Evolutionary conservation across 2,113 vertebrate species (phyloP).

Genomic region (Oenanthe melanoleuca): DNA sequence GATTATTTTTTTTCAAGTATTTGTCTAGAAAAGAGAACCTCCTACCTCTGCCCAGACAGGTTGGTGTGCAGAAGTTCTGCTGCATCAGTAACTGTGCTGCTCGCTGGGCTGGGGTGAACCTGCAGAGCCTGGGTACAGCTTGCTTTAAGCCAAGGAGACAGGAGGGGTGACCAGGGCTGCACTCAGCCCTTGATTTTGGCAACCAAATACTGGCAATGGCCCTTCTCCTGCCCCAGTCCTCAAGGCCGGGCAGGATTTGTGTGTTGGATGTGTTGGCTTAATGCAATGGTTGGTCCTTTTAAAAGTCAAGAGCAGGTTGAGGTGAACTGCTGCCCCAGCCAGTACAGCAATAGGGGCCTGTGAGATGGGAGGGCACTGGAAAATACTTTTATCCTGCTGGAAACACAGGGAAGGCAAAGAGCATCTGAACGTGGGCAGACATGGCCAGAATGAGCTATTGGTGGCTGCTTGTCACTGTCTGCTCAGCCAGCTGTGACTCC

Average conservation of each 20-base stretch:
- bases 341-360: rapidly evolving
- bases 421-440: rapidly evolving
- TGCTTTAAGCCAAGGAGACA: not conserved
- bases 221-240: not conserved
- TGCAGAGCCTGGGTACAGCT: not conserved
- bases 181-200: not conserved
- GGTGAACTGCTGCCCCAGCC: not conserved
- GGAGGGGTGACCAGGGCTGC: not conserved
- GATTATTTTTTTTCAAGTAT: not conserved
- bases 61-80: not conserved
- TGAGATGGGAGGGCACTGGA: not conserved
- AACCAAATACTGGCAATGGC: rapidly evolving
- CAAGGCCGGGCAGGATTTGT: not conserved
- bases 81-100: not conserved
- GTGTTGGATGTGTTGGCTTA: not conserved
- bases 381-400: not conserved
- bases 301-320: not conserved
- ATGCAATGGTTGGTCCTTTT: not conserved
- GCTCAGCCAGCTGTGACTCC: not conserved
- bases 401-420: not conserved
- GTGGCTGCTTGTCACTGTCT: not conserved
- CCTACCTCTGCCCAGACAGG: rapidly evolving
- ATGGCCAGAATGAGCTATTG: not conserved
- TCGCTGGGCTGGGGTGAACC: not conserved
- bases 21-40: not conserved